Base-by-base conservation (phyloP, 2,797 vertebrate species). In the Coilia nasus region DNA sequence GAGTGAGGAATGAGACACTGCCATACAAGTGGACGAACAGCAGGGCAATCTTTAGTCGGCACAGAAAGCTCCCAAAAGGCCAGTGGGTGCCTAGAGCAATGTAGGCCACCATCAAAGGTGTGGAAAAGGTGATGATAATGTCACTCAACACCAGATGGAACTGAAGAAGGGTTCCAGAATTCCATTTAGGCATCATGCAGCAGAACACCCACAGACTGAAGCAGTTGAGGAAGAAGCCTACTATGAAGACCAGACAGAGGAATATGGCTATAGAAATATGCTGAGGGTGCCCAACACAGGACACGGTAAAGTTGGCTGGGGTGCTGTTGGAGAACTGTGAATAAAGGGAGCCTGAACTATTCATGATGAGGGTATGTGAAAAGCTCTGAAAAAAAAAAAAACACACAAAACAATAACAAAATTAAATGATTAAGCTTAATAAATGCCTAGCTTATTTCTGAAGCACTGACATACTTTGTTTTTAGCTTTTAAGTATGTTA, bases 131-230 rank as follows among this genome's bases (percentile, higher is more conserved):
- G 50, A 92, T 47, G 9, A 92, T 84, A 57, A 88, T 25, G 4
- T 94, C 93, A 5, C 90, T 88, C 84, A 94, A 60, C 35, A 91
- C 93, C 81, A 94, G 87, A 86, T 92, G 92, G 89, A 94, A 93
- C 87, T 93, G 94, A 46, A 94, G 91, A 59, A 92, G 84, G 19
- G 90, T 87, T 56, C 90, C 88, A 0, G 91, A 82, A 21, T 88
- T 92, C 93, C 94, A 94, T 23, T 82, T 81, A 28, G 90, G 89
- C 56, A 92, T 90, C 50, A 31, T 85, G 86, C 87, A 93, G 82
- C 89, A 93, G 88, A 94, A 94, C 10, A 93, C 92, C 90, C 93
- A 94, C 57, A 92, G 67, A 54, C 87, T 88, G 86, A 89, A 89
- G 83, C 86, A 59, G 85, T 88, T 95, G 81, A 96, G 89, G 44